These are phyloP conservation scores for Gambusia yucatana DNA, from an alignment of 2,797 vertebrate species.

Conservation along the genomic window DNA sequence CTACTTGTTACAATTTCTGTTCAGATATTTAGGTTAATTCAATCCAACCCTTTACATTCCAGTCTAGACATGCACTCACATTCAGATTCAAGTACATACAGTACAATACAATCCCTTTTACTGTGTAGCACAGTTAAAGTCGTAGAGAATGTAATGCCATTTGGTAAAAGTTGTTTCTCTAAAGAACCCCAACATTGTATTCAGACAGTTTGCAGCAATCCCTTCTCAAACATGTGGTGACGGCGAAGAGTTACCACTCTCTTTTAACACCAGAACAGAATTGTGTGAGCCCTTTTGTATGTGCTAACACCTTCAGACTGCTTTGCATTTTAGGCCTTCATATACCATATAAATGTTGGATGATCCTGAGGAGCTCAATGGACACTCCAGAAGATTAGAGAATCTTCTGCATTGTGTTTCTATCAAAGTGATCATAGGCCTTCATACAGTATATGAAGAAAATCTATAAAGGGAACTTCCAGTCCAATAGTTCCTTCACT, in stretches of 20 bases:
- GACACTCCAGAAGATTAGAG: neutral
- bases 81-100: neutral
- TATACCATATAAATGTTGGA: neutral
- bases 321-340: neutral
- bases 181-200: neutral
- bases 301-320: neutral
- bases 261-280: neutral
- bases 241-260: neutral
- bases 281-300: too few relatives aligned
- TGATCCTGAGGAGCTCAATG: neutral
- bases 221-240: neutral
- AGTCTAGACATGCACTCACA: neutral
- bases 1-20: neutral
- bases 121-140: neutral
- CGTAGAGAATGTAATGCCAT: neutral
- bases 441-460: neutral
- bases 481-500: neutral
- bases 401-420: neutral
- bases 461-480: neutral
- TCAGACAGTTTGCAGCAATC: neutral
- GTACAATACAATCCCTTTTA: neutral
- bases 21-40: neutral
- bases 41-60: neutral
- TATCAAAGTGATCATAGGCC: neutral
- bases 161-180: neutral